Percentiles rank a stretch among this genome's conserved stretches.
Evolutionary conservation across 1,140 invertebrate species (phyloP).

Genomic region (Cryptotermes secundus): DNA sequence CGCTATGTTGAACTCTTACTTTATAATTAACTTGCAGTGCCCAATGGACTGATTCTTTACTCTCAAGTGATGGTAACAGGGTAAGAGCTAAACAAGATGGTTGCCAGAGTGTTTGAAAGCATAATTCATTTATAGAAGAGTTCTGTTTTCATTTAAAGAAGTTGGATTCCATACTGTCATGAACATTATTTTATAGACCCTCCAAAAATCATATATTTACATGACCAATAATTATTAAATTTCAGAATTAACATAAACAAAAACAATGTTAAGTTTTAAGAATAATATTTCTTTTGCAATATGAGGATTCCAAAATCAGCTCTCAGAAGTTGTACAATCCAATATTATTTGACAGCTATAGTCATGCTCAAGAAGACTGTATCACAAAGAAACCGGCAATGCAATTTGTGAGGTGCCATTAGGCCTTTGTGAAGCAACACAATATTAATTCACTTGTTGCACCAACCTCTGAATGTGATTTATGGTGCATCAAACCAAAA

Average conservation of each 20-base stretch:
- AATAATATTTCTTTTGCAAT: background rate
- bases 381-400: background rate
- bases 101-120: no score
- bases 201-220: background rate
- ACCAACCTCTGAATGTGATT: background rate
- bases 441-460: background rate
- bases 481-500: background rate
- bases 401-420: background rate
- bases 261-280: background rate
- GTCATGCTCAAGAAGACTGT: slow-evolving; percentile 24
- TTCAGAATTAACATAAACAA: background rate
- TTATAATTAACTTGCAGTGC: no score
- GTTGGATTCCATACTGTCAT: no score
- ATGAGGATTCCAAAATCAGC: slow-evolving; percentile 14
- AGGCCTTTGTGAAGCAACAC: background rate
- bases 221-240: background rate
- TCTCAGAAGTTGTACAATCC: slow-evolving; percentile 15
- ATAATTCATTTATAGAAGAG: no score
- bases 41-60: no score
- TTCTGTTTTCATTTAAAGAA: no score
- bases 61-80: no score
- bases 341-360: slow-evolving; percentile 12
- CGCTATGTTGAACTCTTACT: no score
- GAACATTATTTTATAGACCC: no score
- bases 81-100: no score